Percentiles rank a stretch among this genome's conserved stretches.
phyloP scores from a whole-genome alignment of 2,797 vertebrate species.

The Falco peregrinus region DNA sequence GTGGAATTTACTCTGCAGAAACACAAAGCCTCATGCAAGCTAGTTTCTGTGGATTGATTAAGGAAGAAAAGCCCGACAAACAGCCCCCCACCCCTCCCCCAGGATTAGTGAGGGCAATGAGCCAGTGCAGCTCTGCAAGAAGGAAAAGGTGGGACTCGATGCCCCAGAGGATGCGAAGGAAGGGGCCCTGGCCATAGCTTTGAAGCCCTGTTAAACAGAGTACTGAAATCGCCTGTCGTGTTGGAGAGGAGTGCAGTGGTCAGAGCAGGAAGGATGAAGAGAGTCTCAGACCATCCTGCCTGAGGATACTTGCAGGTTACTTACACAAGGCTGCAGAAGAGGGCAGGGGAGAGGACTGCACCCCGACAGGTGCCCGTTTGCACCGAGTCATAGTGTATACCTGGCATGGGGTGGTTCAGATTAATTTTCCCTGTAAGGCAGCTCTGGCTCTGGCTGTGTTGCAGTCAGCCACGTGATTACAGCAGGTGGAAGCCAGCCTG shows the following conservation, averaged over 20 bases:
- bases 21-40: neutral
- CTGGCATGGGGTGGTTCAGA: accelerated
- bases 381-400: accelerated
- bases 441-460: neutral
- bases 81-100: neutral
- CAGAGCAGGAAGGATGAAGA: neutral
- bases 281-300: neutral
- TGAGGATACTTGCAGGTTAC: neutral
- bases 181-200: constrained; percentile 35
- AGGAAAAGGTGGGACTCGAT: constrained; percentile 62
- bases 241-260: neutral
- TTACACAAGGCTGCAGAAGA: neutral
- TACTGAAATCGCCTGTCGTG: neutral
- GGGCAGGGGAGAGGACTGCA: neutral
- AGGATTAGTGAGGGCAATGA: neutral
- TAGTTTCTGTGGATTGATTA: neutral
- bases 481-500: neutral
- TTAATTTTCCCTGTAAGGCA: neutral
- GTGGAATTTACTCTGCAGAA: constrained; percentile 24
- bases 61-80: constrained; percentile 49
- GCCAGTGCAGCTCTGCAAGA: constrained; percentile 22
- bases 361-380: neutral
- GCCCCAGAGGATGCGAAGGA: constrained; percentile 46
- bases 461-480: neutral
- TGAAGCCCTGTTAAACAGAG: neutral